Conservation (phyloP, 2,888 invertebrate genomes). For the Tinea semifulvella region DNA sequence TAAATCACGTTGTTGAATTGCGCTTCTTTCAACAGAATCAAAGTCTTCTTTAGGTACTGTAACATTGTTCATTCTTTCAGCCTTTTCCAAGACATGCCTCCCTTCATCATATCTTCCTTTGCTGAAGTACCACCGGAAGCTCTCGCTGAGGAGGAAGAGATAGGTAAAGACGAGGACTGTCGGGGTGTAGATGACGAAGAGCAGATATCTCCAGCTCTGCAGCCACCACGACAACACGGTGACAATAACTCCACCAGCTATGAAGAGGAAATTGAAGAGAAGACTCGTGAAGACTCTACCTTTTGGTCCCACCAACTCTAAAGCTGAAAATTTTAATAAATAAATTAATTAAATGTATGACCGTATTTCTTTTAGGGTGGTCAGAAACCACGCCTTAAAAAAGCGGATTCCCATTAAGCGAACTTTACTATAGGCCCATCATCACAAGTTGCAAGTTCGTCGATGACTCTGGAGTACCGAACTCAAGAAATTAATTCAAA, state of each 20-base stretch:
- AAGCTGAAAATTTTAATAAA: constrained; percentile 30
- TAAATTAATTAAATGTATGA: no score
- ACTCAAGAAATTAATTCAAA: no score
- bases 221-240: constrained; percentile 54
- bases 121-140: constrained; percentile 61
- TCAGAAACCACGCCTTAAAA: no score
- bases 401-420: no score
- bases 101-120: constrained; percentile 74
- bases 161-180: constrained; percentile 46
- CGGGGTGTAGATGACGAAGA: constrained; percentile 54
- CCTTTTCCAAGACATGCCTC: constrained; percentile 65
- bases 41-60: constrained; percentile 56
- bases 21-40: constrained; percentile 51
- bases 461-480: no score
- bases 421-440: no score
- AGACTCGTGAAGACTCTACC: constrained; percentile 55
- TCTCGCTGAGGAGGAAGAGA: constrained; percentile 50
- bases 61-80: constrained; percentile 70
- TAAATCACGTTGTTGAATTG: constrained; percentile 46
- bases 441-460: no score
- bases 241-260: constrained; percentile 52
- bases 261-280: constrained; percentile 59
- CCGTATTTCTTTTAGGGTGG: no score
- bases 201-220: constrained; percentile 52
- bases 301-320: constrained; percentile 56